Conservation (phyloP, 2,797 vertebrate species). For the Schizopygopsis pylzovi region DNA sequence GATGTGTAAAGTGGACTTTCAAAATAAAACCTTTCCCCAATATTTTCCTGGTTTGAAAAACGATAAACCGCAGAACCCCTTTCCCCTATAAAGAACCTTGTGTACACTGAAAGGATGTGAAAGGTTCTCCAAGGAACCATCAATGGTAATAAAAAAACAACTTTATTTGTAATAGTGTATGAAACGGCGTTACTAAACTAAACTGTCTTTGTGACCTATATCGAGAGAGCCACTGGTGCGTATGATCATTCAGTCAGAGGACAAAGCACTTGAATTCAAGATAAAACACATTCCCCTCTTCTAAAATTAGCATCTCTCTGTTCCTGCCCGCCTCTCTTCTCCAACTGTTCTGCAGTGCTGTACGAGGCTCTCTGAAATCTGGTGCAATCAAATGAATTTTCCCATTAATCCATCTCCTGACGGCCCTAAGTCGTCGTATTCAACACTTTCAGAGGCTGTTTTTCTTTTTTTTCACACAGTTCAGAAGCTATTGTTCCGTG, state of each 20-base stretch:
- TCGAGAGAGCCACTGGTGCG: conserved; percentile 26
- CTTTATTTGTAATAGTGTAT: not conserved
- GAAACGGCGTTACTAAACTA: not conserved
- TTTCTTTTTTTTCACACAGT: conserved; percentile 12
- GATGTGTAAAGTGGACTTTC: not conserved
- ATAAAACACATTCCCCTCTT: conserved; percentile 29
- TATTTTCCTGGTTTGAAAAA: not conserved
- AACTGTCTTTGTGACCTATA: conserved; percentile 30
- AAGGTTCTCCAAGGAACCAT: not conserved
- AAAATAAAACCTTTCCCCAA: not conserved
- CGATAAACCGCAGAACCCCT: not conserved
- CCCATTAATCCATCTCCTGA: conserved; percentile 47
- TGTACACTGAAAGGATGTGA: not conserved
- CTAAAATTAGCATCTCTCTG: conserved; percentile 55
- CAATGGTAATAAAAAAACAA: not conserved
- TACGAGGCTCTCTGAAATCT: conserved; percentile 40
- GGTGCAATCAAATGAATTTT: conserved; percentile 46
- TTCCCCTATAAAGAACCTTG: not conserved
- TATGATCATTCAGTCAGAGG: conserved; percentile 40
- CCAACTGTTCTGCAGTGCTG: conserved; percentile 8
- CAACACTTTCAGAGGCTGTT: conserved; percentile 22
- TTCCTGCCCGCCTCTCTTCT: conserved; percentile 27
- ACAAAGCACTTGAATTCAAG: conserved; percentile 38
- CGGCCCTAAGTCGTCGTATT: conserved; percentile 41
- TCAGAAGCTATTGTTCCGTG: conserved; percentile 51